A percentile compares a stretch with the other conserved stretches of the same genome.
Conservation (phyloP, 1,140 invertebrate genomes). For the Muscidifurax raptorellus region DNA sequence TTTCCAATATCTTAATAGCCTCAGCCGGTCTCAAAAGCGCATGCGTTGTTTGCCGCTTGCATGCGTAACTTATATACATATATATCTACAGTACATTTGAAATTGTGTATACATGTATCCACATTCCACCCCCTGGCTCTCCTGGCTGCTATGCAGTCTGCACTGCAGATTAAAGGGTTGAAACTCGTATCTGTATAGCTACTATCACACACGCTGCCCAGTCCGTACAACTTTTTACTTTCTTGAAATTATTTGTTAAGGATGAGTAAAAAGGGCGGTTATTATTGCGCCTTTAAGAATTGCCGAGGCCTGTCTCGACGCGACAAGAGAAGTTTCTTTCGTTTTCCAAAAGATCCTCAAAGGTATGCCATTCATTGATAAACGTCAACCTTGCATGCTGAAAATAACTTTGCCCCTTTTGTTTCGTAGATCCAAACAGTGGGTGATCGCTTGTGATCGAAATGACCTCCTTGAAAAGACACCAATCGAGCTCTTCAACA, state of each 20-base stretch:
- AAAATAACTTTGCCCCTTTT: neutral
- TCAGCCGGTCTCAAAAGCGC: neutral
- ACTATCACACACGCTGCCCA: neutral
- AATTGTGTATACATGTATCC: neutral
- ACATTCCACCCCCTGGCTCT: neutral
- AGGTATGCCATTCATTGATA: conserved; percentile 21
- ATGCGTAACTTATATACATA: neutral
- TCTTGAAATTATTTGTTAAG: neutral
- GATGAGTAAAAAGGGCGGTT: conserved; percentile 52
- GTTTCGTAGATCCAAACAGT: conserved; percentile 41
- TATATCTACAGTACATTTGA: too few species aligned
- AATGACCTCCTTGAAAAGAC: conserved; percentile 49
- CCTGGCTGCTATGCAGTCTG: conserved; percentile 20
- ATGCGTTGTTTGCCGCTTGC: too few species aligned
- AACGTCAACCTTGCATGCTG: neutral
- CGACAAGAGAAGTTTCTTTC: conserved; percentile 50
- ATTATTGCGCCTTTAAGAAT: conserved; percentile 51
- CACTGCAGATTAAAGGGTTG: conserved; percentile 37
- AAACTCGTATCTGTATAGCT: conserved; percentile 9
- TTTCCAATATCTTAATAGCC: too few species aligned
- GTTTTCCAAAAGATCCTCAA: conserved; percentile 49
- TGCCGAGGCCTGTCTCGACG: conserved; percentile 47
- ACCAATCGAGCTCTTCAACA: conserved; percentile 50
- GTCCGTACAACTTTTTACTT: neutral
- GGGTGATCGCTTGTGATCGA: conserved; percentile 43